phyloP scores from a whole-genome alignment of 2,113 vertebrate genomes.

The Pterocles orientalis region DNA sequence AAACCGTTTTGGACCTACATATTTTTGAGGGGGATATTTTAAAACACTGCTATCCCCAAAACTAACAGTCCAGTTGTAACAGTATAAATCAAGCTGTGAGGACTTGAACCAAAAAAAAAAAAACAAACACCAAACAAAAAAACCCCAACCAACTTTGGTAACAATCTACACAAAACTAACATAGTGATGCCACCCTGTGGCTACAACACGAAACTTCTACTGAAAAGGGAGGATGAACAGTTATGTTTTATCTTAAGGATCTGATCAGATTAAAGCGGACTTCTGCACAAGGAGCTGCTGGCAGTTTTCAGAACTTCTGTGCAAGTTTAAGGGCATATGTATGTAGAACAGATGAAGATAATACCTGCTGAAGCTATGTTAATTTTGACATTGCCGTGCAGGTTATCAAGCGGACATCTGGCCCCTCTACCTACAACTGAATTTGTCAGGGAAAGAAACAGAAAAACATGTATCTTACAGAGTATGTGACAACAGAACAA shows the following conservation, averaged over 20 bases:
- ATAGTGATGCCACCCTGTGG: constrained; percentile 39
- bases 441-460: not conserved
- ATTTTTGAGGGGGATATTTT: not conserved
- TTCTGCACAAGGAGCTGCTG: not conserved
- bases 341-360: not conserved
- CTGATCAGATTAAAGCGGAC: not conserved
- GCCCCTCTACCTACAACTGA: not conserved
- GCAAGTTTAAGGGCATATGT: not conserved
- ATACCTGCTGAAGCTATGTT: not conserved
- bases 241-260: rapidly evolving
- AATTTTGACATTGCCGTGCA: not conserved
- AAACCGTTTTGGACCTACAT: not conserved
- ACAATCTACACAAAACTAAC: not conserved
- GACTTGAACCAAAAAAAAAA: too few species aligned
- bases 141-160: not conserved
- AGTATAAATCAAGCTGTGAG: not conserved
- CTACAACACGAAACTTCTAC: not conserved
- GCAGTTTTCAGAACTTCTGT: not conserved
- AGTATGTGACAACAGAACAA: not conserved
- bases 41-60: not conserved
- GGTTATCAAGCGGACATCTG: not conserved
- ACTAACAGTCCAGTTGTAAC: not conserved
- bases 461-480: not conserved
- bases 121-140: too few species aligned
- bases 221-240: not conserved